Evolutionary conservation across 1,140 invertebrate genomes (phyloP).

Genomic region (Hermetia illucens): DNA sequence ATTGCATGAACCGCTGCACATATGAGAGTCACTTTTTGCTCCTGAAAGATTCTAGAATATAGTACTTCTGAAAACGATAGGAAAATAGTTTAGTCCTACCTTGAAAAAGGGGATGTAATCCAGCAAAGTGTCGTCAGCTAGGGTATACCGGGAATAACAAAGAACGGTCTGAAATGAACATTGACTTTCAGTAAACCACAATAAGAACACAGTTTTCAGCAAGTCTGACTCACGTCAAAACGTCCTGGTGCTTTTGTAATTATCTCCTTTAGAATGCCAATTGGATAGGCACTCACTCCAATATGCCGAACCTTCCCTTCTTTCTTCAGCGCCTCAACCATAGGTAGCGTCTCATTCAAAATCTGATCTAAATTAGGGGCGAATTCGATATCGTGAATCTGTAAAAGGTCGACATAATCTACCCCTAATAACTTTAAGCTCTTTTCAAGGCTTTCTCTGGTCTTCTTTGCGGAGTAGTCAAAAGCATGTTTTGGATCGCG

Average conservation of each 20-base stretch:
- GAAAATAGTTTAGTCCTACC: too few species aligned
- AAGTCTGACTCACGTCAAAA: constrained; percentile 22
- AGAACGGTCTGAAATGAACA: constrained; percentile 44
- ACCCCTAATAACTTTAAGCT: constrained; percentile 64
- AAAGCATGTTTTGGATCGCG: constrained; percentile 61
- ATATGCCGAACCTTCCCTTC: constrained; percentile 69
- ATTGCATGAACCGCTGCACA: constrained; percentile 67
- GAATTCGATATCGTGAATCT: constrained; percentile 89
- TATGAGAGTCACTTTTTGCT: constrained; percentile 59
- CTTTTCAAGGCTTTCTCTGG: constrained; percentile 56
- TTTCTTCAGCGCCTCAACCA: constrained; percentile 53
- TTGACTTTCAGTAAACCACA: not conserved
- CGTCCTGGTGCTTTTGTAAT: constrained; percentile 37
- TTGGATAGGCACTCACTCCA: constrained; percentile 77
- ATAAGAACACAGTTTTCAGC: not conserved
- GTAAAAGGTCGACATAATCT: constrained; percentile 75
- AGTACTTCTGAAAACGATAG: too few species aligned
- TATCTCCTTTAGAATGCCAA: constrained; percentile 57
- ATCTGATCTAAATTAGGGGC: constrained; percentile 61
- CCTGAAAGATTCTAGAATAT: too few species aligned
- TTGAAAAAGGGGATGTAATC: constrained; percentile 63
- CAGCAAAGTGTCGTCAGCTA: constrained; percentile 62
- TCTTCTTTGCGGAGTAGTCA: constrained; percentile 69
- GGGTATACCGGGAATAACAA: constrained; percentile 62
- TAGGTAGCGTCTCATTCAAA: constrained; percentile 73